These are phyloP conservation scores for Psettodes erumei DNA, from an alignment of 2,113 vertebrate species.

Conservation along the genomic window DNA sequence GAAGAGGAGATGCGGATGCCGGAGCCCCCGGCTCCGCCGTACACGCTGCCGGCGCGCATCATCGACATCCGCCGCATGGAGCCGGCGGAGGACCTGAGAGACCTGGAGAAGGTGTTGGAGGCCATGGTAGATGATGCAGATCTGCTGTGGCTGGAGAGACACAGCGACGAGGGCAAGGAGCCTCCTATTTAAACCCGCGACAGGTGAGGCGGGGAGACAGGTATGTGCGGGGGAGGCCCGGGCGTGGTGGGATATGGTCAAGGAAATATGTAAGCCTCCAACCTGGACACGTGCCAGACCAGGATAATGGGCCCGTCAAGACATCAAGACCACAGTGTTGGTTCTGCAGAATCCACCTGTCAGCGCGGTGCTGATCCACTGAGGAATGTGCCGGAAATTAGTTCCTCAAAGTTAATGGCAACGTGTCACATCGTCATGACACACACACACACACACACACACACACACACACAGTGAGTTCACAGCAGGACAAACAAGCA, in stretches of 20 bases:
- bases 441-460: no score
- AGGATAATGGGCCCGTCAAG: no score
- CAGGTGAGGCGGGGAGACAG: constrained; percentile 14
- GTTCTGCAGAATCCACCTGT: no score
- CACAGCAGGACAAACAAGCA: no score
- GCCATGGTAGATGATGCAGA: constrained; percentile 21
- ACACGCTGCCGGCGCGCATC: constrained; percentile 50
- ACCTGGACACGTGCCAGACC: no score
- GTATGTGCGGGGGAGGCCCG: constrained; percentile 7
- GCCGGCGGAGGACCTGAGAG: constrained; percentile 42
- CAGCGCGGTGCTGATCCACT: no score
- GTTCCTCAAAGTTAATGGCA: no score
- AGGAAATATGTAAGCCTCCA: constrained; percentile 28
- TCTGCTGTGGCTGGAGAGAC: constrained; percentile 39
- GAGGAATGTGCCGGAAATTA: no score
- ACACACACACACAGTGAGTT: no score
- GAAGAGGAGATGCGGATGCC: constrained; percentile 65
- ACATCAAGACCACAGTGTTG: no score
- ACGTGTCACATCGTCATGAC: no score
- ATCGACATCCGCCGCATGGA: not conserved
- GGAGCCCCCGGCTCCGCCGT: constrained; percentile 50
- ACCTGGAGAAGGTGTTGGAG: constrained; percentile 29
- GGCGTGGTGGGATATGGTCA: not conserved
- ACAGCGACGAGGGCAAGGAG: not conserved
- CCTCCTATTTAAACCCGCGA: constrained; percentile 48